Evolutionary conservation across 2,113 vertebrate species (phyloP).

Genomic region (Galbula dea): DNA sequence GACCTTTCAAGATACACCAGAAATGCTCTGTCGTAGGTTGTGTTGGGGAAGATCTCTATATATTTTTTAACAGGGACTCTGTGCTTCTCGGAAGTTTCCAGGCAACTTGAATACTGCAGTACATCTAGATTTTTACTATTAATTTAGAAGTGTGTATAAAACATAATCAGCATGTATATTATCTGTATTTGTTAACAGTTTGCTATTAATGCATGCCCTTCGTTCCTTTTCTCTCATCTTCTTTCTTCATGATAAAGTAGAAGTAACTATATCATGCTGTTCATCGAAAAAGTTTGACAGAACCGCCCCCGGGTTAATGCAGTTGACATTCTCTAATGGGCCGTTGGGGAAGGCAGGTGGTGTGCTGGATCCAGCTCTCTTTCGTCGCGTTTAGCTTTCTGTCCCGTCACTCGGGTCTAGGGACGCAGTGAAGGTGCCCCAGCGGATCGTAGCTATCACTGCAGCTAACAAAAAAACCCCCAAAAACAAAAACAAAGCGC

Average conservation of each 20-base stretch:
- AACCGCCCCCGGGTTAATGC: neutral
- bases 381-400: neutral
- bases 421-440: neutral
- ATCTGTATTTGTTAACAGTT: neutral
- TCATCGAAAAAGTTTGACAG: neutral
- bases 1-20: neutral
- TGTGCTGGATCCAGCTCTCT: neutral
- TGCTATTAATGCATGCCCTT: neutral
- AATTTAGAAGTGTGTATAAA: neutral
- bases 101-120: slow-evolving; percentile 21
- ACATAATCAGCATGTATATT: neutral
- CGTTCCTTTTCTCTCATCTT: neutral
- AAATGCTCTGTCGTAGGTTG: neutral
- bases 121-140: neutral
- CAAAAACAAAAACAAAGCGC: neutral
- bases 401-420: neutral
- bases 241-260: neutral
- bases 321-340: rapidly evolving
- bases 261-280: neutral
- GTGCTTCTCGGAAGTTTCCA: slow-evolving; percentile 16
- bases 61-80: neutral
- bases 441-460: neutral
- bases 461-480: neutral
- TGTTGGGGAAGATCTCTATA: neutral
- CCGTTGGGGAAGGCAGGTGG: neutral